Percentiles rank a stretch among this genome's conserved stretches.
Conservation (phyloP, 1,140 invertebrate genomes). For the Drosophila seguyi region DNA sequence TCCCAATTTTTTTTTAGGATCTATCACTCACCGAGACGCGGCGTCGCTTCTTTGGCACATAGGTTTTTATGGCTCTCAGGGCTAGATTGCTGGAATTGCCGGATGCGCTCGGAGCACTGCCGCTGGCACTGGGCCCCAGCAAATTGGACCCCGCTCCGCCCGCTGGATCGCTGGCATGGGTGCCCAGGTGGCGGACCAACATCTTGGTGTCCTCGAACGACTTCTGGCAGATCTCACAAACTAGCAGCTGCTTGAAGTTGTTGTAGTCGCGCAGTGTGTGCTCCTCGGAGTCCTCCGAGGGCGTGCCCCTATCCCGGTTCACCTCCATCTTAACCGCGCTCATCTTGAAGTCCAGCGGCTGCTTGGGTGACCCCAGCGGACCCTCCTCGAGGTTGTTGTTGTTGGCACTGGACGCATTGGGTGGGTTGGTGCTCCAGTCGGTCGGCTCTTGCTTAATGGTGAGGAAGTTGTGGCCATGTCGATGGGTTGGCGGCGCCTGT, state of each 20-base stretch:
- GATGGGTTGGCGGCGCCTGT: constrained; percentile 48
- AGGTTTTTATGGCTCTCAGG: constrained; percentile 86
- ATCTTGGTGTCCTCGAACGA: constrained; percentile 92
- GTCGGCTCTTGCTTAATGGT: constrained; percentile 87
- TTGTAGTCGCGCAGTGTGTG: constrained; percentile 74
- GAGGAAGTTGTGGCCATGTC: constrained; percentile 85
- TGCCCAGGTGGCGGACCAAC: constrained; percentile 92
- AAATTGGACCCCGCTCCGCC: constrained; percentile 18
- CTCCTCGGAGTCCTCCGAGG: constrained; percentile 63
- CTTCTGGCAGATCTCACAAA: constrained; percentile 93
- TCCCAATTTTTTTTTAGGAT: not conserved
- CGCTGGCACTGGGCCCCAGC: constrained; percentile 33
- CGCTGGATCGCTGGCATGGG: constrained; percentile 86
- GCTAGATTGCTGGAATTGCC: constrained; percentile 54
- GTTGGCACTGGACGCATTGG: constrained; percentile 44
- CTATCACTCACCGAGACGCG: constrained; percentile 85
- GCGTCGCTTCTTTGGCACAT: constrained; percentile 87
- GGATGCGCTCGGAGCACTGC: constrained; percentile 44
- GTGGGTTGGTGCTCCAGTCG: constrained; percentile 85
- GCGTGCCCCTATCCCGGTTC: constrained; percentile 40
- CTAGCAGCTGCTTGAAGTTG: constrained; percentile 87
- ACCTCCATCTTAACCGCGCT: constrained; percentile 73
- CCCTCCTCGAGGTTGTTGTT: constrained; percentile 59
- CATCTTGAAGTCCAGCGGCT: constrained; percentile 78
- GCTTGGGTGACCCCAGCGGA: constrained; percentile 63